These are phyloP conservation scores for Drosophila peninsularis DNA, from an alignment of 2,888 invertebrate genomes.

Conservation along the genomic window DNA sequence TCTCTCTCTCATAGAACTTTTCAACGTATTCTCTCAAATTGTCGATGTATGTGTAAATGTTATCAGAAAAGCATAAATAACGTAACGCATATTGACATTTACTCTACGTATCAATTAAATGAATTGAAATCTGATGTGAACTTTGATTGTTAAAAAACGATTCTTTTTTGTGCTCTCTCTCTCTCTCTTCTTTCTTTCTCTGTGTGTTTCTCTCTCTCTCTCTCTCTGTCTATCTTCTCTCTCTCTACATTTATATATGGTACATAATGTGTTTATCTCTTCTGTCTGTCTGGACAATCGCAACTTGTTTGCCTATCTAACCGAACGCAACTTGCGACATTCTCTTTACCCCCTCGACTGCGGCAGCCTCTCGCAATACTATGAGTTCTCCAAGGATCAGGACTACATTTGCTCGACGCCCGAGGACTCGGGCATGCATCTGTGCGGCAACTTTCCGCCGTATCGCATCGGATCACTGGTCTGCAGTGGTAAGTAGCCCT, in stretches of 20 bases:
- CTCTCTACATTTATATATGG: conserved; percentile 16
- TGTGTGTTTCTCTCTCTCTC: conserved; percentile 41
- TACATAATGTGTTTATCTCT: conserved; percentile 17
- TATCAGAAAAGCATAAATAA: conserved; percentile 36
- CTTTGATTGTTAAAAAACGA: conserved; percentile 41
- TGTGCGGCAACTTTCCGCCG: conserved; percentile 93
- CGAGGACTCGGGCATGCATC: conserved; percentile 97
- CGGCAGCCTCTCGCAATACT: conserved; percentile 90
- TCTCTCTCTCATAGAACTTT: conserved; percentile 30
- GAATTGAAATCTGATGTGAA: conserved; percentile 13
- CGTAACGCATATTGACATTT: conserved; percentile 60
- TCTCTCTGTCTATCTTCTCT: conserved; percentile 30
- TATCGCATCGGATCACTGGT: conserved; percentile 89
- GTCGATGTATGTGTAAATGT: conserved; percentile 67
- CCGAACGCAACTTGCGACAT: conserved; percentile 37
- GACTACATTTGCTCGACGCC: conserved; percentile 98
- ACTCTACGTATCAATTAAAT: conserved; percentile 52
- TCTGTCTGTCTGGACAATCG: conserved; percentile 29
- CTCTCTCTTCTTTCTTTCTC: conserved; percentile 34
- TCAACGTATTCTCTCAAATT: conserved; percentile 47
- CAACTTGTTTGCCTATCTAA: conserved; percentile 42
- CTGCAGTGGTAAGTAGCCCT: conserved; percentile 88
- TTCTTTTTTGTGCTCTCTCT: conserved; percentile 62
- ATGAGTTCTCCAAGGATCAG: conserved; percentile 94
- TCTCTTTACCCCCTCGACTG: conserved; percentile 31